phyloP scores from a whole-genome alignment of 1,140 invertebrate genomes.

The Euwallacea fornicatus region DNA sequence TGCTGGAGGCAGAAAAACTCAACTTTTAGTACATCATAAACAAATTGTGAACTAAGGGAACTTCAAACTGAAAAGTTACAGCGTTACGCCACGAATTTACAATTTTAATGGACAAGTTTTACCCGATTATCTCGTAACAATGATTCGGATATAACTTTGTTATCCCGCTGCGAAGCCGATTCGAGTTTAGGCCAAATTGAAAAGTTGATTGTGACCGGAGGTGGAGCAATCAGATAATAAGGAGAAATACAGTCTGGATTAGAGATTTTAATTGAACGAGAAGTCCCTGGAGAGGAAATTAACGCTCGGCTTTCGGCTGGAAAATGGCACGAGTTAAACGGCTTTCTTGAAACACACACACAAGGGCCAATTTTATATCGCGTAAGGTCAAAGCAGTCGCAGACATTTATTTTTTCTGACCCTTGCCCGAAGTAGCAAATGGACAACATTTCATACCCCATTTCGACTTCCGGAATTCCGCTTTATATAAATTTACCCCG shows the following conservation, averaged over 20 bases:
- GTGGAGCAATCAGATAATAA: constrained; percentile 34
- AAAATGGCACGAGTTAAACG: no score
- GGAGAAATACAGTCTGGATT: constrained; percentile 17
- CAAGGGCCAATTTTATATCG: not conserved
- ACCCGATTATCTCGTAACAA: constrained; percentile 29
- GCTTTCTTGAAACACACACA: not conserved
- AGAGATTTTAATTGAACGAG: constrained; percentile 24
- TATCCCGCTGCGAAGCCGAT: constrained; percentile 27
- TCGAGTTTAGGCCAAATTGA: constrained; percentile 27
- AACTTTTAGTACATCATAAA: no score
- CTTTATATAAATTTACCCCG: constrained; percentile 19
- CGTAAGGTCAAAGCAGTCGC: not conserved
- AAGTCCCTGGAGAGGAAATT: not conserved
- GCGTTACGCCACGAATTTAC: not conserved
- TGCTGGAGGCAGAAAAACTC: no score
- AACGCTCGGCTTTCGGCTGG: not conserved
- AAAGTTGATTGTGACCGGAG: constrained; percentile 33
- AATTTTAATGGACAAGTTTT: constrained; percentile 20
- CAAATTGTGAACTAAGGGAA: no score
- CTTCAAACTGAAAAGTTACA: no score
- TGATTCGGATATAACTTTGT: constrained; percentile 29
- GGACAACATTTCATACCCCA: constrained; percentile 11
- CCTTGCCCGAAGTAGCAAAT: constrained; percentile 8
- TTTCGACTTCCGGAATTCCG: constrained; percentile 1
- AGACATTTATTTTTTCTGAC: not conserved